Base-by-base conservation (phyloP, 2,113 vertebrate genomes). In the Triplophysa rosa region DNA sequence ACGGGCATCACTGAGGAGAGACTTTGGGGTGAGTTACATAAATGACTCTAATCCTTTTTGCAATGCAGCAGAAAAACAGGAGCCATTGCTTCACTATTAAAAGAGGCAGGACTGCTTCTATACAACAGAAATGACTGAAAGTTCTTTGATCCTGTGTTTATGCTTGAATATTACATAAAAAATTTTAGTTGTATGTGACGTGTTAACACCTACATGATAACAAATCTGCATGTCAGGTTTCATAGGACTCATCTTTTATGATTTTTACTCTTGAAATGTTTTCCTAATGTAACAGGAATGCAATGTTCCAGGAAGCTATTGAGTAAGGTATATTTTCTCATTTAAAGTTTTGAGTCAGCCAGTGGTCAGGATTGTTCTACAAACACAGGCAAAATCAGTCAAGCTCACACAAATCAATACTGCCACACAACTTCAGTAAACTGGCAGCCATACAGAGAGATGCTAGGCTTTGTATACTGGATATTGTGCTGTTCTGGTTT, bases 1-100 rank as follows among this genome's bases (percentile, higher is more conserved):
- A 75, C 74, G 42, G 67, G 45, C 21, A 6, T 64, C 47, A 23
- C 56, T 47, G 63, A 37, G 66, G 33, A 70, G 33, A 52, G 33
- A n/a, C 66, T 52, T 49, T 65, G 47, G 67, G 49, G 70, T 49
- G 63, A 66, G 67, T 77, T 82, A 54, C 56, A 47, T 80, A 80
- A 77, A 67, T 67, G 67, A 56, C 56, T 16, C 78, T 66, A 76
- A 80, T 83, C 71, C 63, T 26, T 80, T 80, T 76, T 67, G 71
- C 69, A 66, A 45, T 68, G 70, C 42, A 58, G 71, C 54, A 70
- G 56, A 59, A 58, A 62, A 56, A 63, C 69, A 76, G 21, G 23
- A 79, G 19, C 66, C 17, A n/a, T 56, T 2, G 24, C 65, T 79
- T 80, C 33, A 47, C 23, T 14, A 69, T n/a, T 29, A 29, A 64